phyloP scores from a whole-genome alignment of 2,113 vertebrate genomes.

The Callipepla squamata region DNA sequence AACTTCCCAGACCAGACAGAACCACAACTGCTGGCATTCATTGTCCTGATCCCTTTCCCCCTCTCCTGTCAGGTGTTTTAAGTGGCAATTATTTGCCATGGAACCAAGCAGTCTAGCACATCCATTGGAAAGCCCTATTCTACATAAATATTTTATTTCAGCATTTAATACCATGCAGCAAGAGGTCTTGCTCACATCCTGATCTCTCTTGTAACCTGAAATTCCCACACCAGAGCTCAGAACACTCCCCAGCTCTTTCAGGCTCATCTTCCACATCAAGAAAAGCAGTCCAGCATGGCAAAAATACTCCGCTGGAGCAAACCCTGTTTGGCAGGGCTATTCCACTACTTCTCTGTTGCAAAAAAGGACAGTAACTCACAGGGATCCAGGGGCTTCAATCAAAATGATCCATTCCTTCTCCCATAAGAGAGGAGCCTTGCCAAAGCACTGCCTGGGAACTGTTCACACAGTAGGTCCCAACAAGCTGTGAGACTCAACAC shows the following conservation, averaged over 20 bases:
- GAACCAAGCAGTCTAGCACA: background rate
- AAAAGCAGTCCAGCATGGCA: background rate
- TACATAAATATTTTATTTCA: background rate
- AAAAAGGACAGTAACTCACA: background rate
- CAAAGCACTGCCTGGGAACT: background rate
- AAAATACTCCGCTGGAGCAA: background rate
- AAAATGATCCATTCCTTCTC: background rate
- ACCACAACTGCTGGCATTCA: background rate
- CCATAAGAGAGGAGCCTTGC: background rate
- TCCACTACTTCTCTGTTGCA: background rate
- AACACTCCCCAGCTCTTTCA: background rate
- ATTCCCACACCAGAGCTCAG: background rate
- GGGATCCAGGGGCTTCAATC: background rate
- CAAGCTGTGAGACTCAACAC: background rate
- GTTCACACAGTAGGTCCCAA: background rate
- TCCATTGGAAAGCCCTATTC: background rate
- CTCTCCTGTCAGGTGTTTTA: background rate
- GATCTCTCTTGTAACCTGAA: background rate
- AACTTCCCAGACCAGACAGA: background rate
- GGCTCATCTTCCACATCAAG: no score
- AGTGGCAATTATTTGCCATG: background rate
- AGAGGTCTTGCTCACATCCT: background rate
- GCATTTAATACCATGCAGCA: background rate
- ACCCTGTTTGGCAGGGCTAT: background rate
- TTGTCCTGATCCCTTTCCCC: background rate